Evolutionary conservation across 2,888 invertebrate species (phyloP), one percentile per base, ranked within the genome.

Genomic region (Sialis fuliginosa): DNA sequence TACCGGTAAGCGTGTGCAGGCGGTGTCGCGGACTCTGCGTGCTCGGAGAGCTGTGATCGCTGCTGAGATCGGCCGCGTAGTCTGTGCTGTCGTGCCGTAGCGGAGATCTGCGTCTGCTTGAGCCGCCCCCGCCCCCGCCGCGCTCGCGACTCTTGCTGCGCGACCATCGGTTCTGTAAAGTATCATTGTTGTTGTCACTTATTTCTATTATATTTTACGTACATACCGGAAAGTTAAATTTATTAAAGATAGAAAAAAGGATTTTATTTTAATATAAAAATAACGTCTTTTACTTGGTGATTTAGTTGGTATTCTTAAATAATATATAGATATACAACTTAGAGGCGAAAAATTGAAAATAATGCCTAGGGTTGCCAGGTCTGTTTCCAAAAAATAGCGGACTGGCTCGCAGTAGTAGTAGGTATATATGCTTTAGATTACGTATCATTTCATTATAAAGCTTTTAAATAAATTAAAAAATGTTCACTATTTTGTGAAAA

Each of bases 11-110:
- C 56, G 69, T 72, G 60, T 71, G 71, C 45, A 74, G 66, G 48
- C 79, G 67, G 49, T 85, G 85, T 32, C 82, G 72, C 34, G 86
- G 83, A 52, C 85, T 86, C 48, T 86, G 85, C 0, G 85, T 85
- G 64, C 81, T 79, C 59, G 75, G 72, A 55, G 76, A 79, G 60
- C 75, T 75, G 56, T 75, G 74, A 52, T 79, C 79, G 0, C 85
- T 86, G 56, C 86, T 86, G 57, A 83, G 80, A 64, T 87, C 87
- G 35, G 85, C 86, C 1, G 81, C 81, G 64, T 81, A 81, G 57
- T 81, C 81, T 7, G 79, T 75, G 52, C 78, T 78, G 56, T 77
- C 79, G 61, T 75, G 75, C 56, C 76, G 76, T 9, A 61, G 69
- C 35, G 74, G 75, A 4, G 73, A 70, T 56, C 75, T 75, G 58